Percentiles rank a stretch among this genome's conserved stretches.
Evolutionary conservation across 92 coral and sea anemone species (phyloP).

Genomic region (Pocillopora meandrina): DNA sequence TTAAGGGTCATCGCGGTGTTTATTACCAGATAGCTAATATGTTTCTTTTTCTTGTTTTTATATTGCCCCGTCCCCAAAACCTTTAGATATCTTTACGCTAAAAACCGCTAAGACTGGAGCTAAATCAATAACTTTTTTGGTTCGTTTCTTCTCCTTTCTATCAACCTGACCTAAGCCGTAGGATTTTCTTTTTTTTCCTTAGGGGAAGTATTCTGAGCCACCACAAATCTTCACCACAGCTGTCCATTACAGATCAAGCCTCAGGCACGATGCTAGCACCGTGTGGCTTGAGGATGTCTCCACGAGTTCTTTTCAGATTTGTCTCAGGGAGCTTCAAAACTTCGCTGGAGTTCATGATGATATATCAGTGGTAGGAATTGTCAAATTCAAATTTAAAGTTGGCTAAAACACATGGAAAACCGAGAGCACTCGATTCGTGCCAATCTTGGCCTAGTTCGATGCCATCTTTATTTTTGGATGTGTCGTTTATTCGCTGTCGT

Average conservation of each 20-base stretch:
- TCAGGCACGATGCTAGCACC: constrained; percentile 12
- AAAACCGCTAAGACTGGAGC: too few species aligned
- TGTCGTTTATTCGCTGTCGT: background rate
- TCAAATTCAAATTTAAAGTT: background rate
- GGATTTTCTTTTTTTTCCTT: background rate
- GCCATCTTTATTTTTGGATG: constrained; percentile 60
- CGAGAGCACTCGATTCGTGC: background rate
- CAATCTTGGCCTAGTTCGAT: background rate
- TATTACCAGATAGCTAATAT: too few species aligned
- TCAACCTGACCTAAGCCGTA: too few species aligned
- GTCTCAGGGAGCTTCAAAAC: constrained; percentile 20
- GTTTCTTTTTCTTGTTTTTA: too few species aligned
- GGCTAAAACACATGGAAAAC: too few species aligned
- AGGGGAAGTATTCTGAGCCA: constrained; percentile 16
- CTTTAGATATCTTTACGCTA: too few species aligned
- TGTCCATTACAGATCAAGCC: constrained; percentile 25
- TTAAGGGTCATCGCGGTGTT: too few species aligned
- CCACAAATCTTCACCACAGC: constrained; percentile 40
- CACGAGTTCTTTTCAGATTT: constrained; percentile 9
- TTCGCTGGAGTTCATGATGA: constrained; percentile 33
- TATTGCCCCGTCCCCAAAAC: too few species aligned
- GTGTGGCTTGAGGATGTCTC: constrained; percentile 21
- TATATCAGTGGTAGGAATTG: constrained; percentile 21
- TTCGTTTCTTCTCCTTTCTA: too few species aligned
- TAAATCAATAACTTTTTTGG: too few species aligned